A percentile compares a stretch with the other conserved stretches of the same genome.
Evolutionary conservation across 2,797 vertebrate species (phyloP).

Genomic region (Etheostoma nigrum): DNA sequence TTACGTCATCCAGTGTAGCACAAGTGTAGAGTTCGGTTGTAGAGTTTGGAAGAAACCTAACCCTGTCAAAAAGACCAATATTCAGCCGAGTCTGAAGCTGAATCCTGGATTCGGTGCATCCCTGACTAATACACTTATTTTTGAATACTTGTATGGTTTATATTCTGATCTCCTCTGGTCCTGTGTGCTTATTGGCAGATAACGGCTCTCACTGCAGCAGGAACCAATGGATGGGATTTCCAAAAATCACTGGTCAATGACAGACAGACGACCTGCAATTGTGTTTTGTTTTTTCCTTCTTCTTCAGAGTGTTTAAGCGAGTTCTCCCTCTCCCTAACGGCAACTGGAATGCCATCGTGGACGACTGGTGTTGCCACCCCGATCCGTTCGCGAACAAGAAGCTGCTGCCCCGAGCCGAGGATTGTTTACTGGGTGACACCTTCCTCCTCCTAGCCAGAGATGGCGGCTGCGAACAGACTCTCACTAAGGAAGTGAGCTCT

Average conservation of each 20-base stretch:
- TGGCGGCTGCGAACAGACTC: constrained; percentile 70
- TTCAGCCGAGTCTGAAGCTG: too few species aligned
- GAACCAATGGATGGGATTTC: not conserved
- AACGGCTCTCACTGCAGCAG: constrained; percentile 4
- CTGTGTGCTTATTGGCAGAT: constrained; percentile 4
- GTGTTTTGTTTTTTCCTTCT: not conserved
- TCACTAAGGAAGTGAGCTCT: constrained; percentile 63
- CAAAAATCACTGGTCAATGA: not conserved
- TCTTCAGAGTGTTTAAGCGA: constrained; percentile 87
- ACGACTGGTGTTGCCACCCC: constrained; percentile 97
- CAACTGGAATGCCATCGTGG: constrained; percentile 94
- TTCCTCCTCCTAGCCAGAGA: constrained; percentile 89
- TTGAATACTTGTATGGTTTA: too few species aligned
- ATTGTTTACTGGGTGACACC: constrained; percentile 93
- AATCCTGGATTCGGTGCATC: too few species aligned
- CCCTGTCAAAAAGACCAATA: too few species aligned
- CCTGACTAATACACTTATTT: too few species aligned
- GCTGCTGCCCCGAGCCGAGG: constrained; percentile 87
- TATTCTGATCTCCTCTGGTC: constrained; percentile 11
- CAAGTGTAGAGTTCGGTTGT: too few species aligned
- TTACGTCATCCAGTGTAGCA: too few species aligned
- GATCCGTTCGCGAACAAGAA: constrained; percentile 91
- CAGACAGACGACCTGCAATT: constrained; percentile 9
- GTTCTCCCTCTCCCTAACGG: constrained; percentile 94
- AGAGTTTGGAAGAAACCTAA: too few species aligned